Conservation (phyloP, 2,888 invertebrate species). For the Tiliacea citrago region DNA sequence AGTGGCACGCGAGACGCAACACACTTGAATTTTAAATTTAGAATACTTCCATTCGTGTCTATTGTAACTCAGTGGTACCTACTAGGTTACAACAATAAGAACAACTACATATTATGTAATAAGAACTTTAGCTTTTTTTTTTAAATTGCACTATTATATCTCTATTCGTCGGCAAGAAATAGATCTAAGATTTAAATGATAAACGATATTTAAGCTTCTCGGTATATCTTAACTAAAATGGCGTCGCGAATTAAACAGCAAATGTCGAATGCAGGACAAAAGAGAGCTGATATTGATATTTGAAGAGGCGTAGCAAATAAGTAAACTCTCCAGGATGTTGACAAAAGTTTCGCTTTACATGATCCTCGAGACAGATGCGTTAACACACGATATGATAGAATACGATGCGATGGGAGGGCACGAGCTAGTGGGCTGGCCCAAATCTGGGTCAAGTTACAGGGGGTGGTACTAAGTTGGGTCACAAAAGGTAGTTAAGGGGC, state of each 20-base stretch:
- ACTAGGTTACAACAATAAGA: slow-evolving; percentile 22
- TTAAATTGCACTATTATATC: neutral
- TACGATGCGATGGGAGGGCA: slow-evolving; percentile 85
- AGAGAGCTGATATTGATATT: slow-evolving; percentile 50
- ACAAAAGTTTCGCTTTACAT: slow-evolving; percentile 72
- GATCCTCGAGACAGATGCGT: slow-evolving; percentile 79
- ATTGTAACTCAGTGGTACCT: slow-evolving; percentile 62
- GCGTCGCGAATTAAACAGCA: slow-evolving; percentile 33
- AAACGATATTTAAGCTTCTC: slow-evolving; percentile 6
- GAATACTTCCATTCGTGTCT: slow-evolving; percentile 67
- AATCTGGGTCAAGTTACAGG: slow-evolving; percentile 89
- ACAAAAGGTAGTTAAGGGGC: slow-evolving; percentile 79
- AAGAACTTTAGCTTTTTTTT: slow-evolving; percentile 15
- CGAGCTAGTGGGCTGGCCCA: slow-evolving; percentile 82
- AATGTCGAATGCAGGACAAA: slow-evolving; percentile 28
- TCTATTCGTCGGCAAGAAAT: neutral
- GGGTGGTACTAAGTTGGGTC: slow-evolving; percentile 79
- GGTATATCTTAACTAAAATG: slow-evolving; percentile 12
- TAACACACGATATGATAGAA: slow-evolving; percentile 65
- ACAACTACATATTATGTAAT: slow-evolving; percentile 31
- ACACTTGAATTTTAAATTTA: slow-evolving; percentile 78
- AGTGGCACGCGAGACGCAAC: slow-evolving; percentile 68
- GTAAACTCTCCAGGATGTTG: slow-evolving; percentile 73
- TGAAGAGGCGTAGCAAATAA: slow-evolving; percentile 60
- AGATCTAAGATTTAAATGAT: neutral